Percentiles rank a stretch among this genome's conserved stretches.
Conservation (phyloP, 2,888 invertebrate genomes). For the Deilephila elpenor region DNA sequence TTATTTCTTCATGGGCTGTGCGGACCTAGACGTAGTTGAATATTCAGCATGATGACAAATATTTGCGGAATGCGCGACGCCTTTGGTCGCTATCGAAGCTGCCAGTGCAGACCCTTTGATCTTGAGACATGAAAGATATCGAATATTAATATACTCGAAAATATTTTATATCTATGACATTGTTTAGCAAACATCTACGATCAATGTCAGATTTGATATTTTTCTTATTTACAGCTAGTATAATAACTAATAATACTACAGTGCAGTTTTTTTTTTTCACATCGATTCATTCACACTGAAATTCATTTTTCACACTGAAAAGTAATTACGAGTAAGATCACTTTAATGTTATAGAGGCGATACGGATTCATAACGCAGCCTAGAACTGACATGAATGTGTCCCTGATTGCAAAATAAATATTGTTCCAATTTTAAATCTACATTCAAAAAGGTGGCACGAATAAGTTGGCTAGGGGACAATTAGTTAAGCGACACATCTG, state of each 20-base stretch:
- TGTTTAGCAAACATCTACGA: no score
- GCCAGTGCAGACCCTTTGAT: background rate
- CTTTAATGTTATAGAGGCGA: no score
- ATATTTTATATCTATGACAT: no score
- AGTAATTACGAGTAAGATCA: no score
- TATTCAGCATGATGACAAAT: constrained; percentile 18
- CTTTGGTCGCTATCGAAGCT: constrained; percentile 7
- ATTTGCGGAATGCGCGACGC: background rate
- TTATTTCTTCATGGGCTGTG: background rate
- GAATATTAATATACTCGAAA: background rate
- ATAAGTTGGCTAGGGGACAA: background rate
- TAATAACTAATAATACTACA: no score
- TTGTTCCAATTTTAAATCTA: background rate
- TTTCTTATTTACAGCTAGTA: no score
- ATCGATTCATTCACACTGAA: no score
- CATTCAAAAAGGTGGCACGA: background rate
- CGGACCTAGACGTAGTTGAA: background rate
- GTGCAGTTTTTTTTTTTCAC: no score
- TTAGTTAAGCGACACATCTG: background rate
- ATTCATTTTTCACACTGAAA: no score
- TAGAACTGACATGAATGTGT: background rate
- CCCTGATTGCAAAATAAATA: background rate
- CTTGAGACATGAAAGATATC: background rate
- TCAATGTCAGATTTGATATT: background rate
- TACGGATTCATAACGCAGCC: no score